Conservation (phyloP, 2,797 vertebrate genomes). For the Austrolebias charrua region DNA sequence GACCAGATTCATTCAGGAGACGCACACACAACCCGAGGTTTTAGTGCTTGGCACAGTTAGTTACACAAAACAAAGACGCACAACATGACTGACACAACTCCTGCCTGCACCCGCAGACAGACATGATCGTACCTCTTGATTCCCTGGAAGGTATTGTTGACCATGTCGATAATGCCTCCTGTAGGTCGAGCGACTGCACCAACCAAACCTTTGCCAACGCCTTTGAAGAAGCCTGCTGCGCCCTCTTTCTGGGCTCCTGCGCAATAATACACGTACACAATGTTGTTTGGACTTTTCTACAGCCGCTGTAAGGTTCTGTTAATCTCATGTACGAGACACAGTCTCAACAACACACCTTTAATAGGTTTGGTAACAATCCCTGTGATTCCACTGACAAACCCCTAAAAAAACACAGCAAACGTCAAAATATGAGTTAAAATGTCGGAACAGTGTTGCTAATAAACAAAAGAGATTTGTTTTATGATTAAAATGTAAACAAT, state of each 20-base stretch:
- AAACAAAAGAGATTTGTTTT: neutral
- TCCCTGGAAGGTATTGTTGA: slow-evolving; percentile 96
- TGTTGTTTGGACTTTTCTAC: neutral
- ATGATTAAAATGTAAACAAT: neutral
- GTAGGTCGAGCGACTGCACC: slow-evolving; percentile 94
- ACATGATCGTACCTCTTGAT: slow-evolving; percentile 87
- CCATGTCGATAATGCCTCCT: slow-evolving; percentile 98
- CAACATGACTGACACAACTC: too few species aligned
- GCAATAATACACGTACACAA: neutral
- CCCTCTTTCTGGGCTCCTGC: slow-evolving; percentile 95
- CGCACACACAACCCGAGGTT: too few species aligned
- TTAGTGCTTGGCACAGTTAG: too few species aligned
- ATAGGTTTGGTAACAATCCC: slow-evolving; percentile 98
- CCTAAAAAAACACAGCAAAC: slow-evolving; percentile 75
- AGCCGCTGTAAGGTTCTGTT: neutral
- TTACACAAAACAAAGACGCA: too few species aligned
- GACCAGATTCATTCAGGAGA: too few species aligned
- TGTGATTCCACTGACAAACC: slow-evolving; percentile 97
- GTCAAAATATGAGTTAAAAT: neutral
- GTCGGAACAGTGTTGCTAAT: neutral
- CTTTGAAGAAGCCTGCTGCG: slow-evolving; percentile 96
- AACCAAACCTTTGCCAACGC: slow-evolving; percentile 94
- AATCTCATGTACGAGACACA: too few species aligned
- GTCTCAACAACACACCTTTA: slow-evolving; percentile 84
- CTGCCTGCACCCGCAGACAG: neutral